These are phyloP conservation scores for Coreius guichenoti DNA, from an alignment of 2,797 vertebrate species.

Conservation along the genomic window DNA sequence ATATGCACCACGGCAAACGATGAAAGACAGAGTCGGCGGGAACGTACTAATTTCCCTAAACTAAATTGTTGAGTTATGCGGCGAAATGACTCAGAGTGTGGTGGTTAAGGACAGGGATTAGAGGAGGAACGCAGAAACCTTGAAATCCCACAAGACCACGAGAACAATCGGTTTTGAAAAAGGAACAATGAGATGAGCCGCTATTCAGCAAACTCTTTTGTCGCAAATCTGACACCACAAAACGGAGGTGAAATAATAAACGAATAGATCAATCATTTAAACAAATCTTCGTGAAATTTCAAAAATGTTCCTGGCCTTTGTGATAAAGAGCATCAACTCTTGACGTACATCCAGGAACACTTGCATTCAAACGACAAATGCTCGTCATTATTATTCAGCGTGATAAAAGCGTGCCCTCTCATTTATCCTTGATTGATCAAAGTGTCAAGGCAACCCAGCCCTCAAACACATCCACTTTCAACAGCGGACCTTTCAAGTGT, in stretches of 20 bases:
- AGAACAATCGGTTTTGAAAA: constrained; percentile 31
- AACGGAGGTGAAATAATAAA: constrained; percentile 1
- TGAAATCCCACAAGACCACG: constrained; percentile 19
- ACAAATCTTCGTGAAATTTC: constrained; percentile 14
- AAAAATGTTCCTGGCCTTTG: background rate
- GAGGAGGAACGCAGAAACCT: constrained; percentile 1
- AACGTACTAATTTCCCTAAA: constrained; percentile 83
- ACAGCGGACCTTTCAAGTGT: constrained; percentile 38
- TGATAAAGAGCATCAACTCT: constrained; percentile 33
- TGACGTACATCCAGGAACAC: constrained; percentile 21
- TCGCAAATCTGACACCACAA: constrained; percentile 8
- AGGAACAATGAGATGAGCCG: background rate
- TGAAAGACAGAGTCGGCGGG: constrained; percentile 83
- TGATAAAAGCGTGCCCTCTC: constrained; percentile 46
- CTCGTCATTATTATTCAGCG: constrained; percentile 51
- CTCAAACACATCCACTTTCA: constrained; percentile 41
- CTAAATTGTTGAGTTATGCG: constrained; percentile 69
- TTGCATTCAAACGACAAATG: constrained; percentile 42
- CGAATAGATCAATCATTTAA: constrained; percentile 16
- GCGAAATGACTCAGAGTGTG: constrained; percentile 58
- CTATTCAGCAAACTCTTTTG: constrained; percentile 25
- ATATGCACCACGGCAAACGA: constrained; percentile 78
- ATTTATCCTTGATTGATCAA: constrained; percentile 61
- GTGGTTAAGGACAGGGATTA: constrained; percentile 35
- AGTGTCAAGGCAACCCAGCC: constrained; percentile 47